These are phyloP conservation scores for Mesopsocus fuscifrons DNA, from an alignment of 2,888 invertebrate species.

Conservation along the genomic window DNA sequence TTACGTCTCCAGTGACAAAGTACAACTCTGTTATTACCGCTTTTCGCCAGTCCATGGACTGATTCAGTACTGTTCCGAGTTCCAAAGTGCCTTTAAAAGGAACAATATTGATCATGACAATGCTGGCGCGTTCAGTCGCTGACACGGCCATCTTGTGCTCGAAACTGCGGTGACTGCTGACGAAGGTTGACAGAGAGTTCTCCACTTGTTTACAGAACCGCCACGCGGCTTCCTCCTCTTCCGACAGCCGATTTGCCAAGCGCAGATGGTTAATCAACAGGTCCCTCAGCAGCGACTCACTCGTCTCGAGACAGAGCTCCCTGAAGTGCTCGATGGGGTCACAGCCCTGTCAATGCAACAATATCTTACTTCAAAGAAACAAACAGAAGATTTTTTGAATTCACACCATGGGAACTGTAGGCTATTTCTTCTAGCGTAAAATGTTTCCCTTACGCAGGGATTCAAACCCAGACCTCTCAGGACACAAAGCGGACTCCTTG, in stretches of 20 bases:
- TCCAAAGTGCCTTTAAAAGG: constrained; percentile 4
- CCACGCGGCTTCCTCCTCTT: constrained; percentile 25
- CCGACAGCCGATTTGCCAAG: constrained; percentile 26
- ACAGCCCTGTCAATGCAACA: constrained; percentile 24
- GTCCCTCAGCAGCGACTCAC: constrained; percentile 37
- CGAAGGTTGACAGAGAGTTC: constrained; percentile 16
- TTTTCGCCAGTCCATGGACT: neutral
- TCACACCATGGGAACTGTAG: too few species aligned
- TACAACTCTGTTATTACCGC: constrained; percentile 10
- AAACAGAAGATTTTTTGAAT: neutral
- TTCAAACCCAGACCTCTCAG: too few species aligned
- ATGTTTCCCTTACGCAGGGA: too few species aligned
- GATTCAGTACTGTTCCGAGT: neutral
- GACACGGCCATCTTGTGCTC: constrained; percentile 1
- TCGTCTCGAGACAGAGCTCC: constrained; percentile 35
- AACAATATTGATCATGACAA: neutral
- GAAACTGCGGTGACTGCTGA: neutral
- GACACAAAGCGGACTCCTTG: too few species aligned
- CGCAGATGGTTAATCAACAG: constrained; percentile 44
- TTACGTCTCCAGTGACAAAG: constrained; percentile 26
- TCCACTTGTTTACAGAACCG: constrained; percentile 24
- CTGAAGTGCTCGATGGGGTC: constrained; percentile 36
- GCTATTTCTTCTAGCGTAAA: too few species aligned
- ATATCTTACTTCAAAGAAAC: neutral
- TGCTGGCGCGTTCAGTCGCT: neutral